Evolutionary conservation across 2,888 invertebrate species (phyloP), one percentile per base, ranked within the genome.

Genomic region (Spisula solida): DNA sequence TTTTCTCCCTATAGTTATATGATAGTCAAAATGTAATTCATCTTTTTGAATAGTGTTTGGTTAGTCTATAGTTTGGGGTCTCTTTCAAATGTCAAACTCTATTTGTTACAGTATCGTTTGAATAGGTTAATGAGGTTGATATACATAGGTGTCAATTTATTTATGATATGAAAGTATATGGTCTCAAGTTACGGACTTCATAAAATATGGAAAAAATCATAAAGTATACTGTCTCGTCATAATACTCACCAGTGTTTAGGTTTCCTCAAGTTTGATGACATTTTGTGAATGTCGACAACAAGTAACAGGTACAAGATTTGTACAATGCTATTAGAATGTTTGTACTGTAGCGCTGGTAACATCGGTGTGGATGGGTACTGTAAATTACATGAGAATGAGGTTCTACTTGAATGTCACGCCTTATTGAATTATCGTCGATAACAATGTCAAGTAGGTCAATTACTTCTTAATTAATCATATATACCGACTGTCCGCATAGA

Each of bases 51-150:
- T 34, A 25, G 29, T 85, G 80, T 66, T 81, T 86, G 70, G 81
- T 70, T 86, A 70, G 86, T 18, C 47, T 34, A 81, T 47, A 60
- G 25, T 81, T 56, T 29, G 56, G 80, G 66, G 66, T 51, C 47
- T 81, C 78, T 66, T 86, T 81, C 60, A 86, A 55, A 20, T 86
- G 85, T 81, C 86, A 86, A 81, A 81, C 31, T 18, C 81, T 60
- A 81, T 86, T 86, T 86, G 86, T 81, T 66, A 86, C 86, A 48
- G 86, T 81, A 66, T 14, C 81, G 20, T n/a, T 82, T 55, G 60
- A 56, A 82, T 82, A 60, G 55, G 12, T 6, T 75, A 31, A 31
- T 75, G 75, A 31, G 31, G 14, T 75, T 34, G 16, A 18, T 34
- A 34, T 18, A 18, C 31, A 34, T 75, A 34, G 31, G 75, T 75